Percentiles rank a stretch among this genome's conserved stretches.
Evolutionary conservation across 92 coral and sea anemone species (phyloP).

Genomic region (Desmophyllum pertusum): DNA sequence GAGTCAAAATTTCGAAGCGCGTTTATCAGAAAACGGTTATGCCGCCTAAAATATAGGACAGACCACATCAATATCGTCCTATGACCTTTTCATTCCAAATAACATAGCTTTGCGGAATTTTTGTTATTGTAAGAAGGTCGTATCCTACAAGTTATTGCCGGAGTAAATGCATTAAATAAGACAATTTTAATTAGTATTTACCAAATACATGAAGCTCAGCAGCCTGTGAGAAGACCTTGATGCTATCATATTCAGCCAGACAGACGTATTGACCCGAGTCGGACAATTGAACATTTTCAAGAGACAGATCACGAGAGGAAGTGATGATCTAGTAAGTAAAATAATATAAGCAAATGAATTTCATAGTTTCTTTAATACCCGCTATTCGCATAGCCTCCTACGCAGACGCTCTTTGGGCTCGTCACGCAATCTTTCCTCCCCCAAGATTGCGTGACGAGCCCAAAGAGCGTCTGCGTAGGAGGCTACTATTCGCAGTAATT

Average conservation of each 20-base stretch:
- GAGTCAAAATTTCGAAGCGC: no score
- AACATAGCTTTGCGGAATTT: not conserved
- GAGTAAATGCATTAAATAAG: not conserved
- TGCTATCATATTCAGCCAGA: conserved; percentile 44
- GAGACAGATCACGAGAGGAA: conserved; percentile 26
- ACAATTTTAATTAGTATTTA: conserved; percentile 6
- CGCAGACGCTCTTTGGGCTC: no score
- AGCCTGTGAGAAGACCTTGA: conserved; percentile 50
- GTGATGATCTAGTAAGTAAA: conserved; percentile 7
- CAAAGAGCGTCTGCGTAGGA: no score
- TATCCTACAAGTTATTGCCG: not conserved
- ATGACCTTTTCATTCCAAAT: not conserved
- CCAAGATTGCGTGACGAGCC: no score
- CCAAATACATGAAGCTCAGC: conserved; percentile 63
- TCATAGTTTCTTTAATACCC: not conserved
- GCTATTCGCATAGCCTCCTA: no score
- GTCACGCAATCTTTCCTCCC: no score
- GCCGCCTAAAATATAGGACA: no score
- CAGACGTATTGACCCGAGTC: conserved; percentile 66
- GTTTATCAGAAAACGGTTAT: no score
- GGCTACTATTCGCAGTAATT: no score
- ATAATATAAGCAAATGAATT: not conserved
- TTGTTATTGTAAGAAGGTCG: not conserved
- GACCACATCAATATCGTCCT: no score
- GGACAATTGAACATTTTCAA: conserved; percentile 35